These are phyloP conservation scores for Grammatotria lemairii DNA, from an alignment of 2,113 vertebrate genomes.

Conservation along the genomic window DNA sequence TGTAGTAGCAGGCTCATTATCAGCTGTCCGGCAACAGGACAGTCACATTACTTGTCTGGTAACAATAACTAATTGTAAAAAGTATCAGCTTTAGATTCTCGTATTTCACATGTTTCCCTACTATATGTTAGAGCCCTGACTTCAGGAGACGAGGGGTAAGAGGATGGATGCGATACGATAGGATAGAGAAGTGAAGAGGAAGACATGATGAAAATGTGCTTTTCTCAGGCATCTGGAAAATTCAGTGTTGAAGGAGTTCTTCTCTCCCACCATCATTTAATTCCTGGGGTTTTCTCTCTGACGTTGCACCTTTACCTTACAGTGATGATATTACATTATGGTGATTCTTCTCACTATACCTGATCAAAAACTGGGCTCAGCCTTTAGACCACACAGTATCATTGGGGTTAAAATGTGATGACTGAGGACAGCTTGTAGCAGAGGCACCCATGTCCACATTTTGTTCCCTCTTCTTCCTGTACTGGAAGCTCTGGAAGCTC, in stretches of 20 bases:
- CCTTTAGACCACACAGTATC: neutral
- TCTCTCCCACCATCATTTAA: neutral
- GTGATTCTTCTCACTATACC: neutral
- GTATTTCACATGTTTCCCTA: neutral
- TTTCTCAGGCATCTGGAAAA: neutral
- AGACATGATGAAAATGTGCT: neutral
- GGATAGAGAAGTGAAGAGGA: neutral
- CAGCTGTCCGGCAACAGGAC: neutral
- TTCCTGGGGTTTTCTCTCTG: neutral
- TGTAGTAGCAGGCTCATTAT: neutral
- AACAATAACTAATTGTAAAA: neutral
- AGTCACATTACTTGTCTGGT: neutral
- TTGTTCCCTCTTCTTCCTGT: neutral
- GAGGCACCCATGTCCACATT: neutral
- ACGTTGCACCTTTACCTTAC: neutral
- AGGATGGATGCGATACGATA: neutral
- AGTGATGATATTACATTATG: neutral
- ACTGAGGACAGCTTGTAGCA: neutral
- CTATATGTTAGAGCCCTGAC: neutral
- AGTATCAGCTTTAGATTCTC: neutral
- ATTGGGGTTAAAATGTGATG: neutral
- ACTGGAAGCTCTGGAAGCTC: neutral
- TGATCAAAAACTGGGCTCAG: neutral
- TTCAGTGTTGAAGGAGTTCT: neutral
- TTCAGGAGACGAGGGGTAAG: neutral